Percentiles rank a stretch among this genome's conserved stretches.
phyloP scores from a whole-genome alignment of 1,140 invertebrate species.

The Cydia fagiglandana region DNA sequence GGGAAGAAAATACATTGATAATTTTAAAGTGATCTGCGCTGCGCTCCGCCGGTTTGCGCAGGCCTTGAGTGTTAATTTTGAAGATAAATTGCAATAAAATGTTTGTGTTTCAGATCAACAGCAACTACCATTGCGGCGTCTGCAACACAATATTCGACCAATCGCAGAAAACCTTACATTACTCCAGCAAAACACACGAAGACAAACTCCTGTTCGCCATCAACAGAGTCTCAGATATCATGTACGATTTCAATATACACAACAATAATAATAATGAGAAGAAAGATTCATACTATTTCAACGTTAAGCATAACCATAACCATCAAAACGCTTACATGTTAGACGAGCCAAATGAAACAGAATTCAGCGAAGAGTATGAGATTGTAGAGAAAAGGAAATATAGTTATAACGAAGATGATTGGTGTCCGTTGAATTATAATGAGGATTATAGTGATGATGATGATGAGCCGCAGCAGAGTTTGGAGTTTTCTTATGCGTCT shows the following conservation, averaged over 20 bases:
- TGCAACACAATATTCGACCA: conserved; percentile 41
- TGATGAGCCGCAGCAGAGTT: not conserved
- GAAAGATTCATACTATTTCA: conserved; percentile 10
- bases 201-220: conserved; percentile 37
- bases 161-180: conserved; percentile 35
- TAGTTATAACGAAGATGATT: not conserved
- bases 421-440: conserved; percentile 27
- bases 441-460: conserved; percentile 19
- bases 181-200: conserved; percentile 37
- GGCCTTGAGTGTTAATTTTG: no score
- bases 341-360: not conserved
- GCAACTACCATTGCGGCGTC: conserved; percentile 40
- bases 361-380: conserved; percentile 7
- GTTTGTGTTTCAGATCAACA: not conserved
- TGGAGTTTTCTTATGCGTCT: conserved; percentile 27
- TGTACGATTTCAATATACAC: conserved; percentile 19
- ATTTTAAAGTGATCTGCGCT: no score
- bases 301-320: not conserved
- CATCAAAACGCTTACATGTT: not conserved
- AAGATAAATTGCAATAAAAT: no score
- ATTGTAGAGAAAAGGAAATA: not conserved
- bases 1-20: no score
- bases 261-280: not conserved
- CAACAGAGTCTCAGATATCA: conserved; percentile 37
- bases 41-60: no score